Conservation (phyloP, 2,113 vertebrate genomes). For the Callionymus lyra region DNA sequence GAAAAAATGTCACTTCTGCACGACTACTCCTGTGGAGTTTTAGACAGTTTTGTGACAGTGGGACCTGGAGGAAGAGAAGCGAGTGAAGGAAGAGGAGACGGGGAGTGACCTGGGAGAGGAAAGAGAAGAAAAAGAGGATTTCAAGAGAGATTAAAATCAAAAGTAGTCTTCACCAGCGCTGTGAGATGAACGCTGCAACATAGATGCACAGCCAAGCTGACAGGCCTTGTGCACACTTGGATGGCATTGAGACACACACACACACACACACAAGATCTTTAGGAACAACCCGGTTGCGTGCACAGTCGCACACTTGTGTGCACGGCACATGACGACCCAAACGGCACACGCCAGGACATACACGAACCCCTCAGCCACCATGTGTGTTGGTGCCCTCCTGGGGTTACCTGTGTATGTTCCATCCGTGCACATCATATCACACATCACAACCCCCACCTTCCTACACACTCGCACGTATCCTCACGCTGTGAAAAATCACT, state of each 20-base stretch:
- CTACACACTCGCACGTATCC: constrained; percentile 8
- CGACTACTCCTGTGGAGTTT: constrained; percentile 12
- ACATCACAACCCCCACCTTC: not conserved
- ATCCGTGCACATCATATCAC: not conserved
- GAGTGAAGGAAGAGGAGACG: constrained; percentile 20
- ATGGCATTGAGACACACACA: constrained; percentile 1
- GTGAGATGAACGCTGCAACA: constrained; percentile 18
- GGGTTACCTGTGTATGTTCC: not conserved
- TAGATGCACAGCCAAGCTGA: constrained; percentile 44
- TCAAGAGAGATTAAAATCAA: constrained; percentile 58
- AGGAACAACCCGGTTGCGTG: too few species aligned
- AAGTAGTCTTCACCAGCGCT: constrained; percentile 48
- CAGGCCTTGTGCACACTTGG: constrained; percentile 19
- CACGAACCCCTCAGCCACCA: too few species aligned
- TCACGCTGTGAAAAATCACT: constrained; percentile 39
- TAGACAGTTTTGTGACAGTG: constrained; percentile 33
- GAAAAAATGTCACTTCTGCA: constrained; percentile 32
- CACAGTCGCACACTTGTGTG: too few species aligned
- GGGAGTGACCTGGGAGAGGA: constrained; percentile 43
- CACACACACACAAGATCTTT: constrained; percentile 9
- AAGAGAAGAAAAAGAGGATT: constrained; percentile 23
- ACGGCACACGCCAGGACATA: too few species aligned
- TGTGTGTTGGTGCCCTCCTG: too few species aligned
- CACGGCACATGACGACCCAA: too few species aligned
- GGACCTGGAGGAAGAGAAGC: constrained; percentile 46